Evolutionary conservation across 2,888 invertebrate species (phyloP).

Genomic region (Pogonocherus hispidulus): DNA sequence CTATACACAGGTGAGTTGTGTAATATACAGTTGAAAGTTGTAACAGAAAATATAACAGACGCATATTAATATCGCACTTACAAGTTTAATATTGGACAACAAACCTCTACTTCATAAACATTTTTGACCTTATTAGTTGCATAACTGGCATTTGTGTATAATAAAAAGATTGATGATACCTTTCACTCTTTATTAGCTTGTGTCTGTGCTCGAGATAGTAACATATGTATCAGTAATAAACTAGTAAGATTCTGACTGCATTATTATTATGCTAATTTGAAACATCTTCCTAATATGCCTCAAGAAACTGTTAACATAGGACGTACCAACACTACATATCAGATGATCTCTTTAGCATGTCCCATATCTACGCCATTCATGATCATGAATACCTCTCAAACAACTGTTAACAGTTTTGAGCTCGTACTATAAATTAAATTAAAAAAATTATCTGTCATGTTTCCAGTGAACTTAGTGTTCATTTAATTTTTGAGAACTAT

Average conservation of each 20-base stretch:
- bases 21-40: constrained; percentile 7
- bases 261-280: constrained; percentile 16
- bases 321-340: too few species aligned
- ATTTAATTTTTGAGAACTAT: too few species aligned
- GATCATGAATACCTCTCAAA: too few species aligned
- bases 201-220: constrained; percentile 7
- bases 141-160: constrained; percentile 6
- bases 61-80: constrained; percentile 5
- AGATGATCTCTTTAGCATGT: too few species aligned
- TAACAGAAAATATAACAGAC: constrained; percentile 15
- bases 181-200: constrained; percentile 17
- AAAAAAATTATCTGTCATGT: too few species aligned
- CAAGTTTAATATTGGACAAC: constrained; percentile 1
- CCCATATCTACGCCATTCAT: too few species aligned
- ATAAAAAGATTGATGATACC: constrained; percentile 27
- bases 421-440: too few species aligned
- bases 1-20: constrained; percentile 15
- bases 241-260: constrained; percentile 4
- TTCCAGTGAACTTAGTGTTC: too few species aligned
- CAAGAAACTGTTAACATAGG: not conserved
- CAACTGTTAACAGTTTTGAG: too few species aligned
- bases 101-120: constrained; percentile 6
- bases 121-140: constrained; percentile 25
- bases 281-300: constrained; percentile 16
- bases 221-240: constrained; percentile 24